phyloP scores from a whole-genome alignment of 2,888 invertebrate genomes.

The Ptychoptera contaminata region DNA sequence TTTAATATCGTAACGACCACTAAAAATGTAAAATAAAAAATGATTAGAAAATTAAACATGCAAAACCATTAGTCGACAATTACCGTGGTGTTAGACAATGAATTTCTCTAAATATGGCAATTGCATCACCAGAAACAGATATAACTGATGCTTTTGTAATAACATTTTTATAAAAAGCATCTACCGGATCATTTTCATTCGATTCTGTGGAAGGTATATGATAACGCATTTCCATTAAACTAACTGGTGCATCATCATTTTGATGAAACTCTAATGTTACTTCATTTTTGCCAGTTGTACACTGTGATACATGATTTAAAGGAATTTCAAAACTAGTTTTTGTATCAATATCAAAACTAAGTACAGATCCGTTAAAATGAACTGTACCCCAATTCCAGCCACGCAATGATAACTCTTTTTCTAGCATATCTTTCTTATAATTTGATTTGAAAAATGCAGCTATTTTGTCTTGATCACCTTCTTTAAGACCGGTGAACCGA shows the following conservation, averaged over 20 bases:
- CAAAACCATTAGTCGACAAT: too few species aligned
- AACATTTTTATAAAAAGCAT: slow-evolving; percentile 93
- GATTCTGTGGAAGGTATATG: slow-evolving; percentile 88
- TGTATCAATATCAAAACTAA: slow-evolving; percentile 70
- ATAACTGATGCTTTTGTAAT: slow-evolving; percentile 96
- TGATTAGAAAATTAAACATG: slow-evolving; percentile 1
- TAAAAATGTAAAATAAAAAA: slow-evolving; percentile 2
- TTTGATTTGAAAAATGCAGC: slow-evolving; percentile 72
- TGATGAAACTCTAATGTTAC: slow-evolving; percentile 97
- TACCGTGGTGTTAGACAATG: slow-evolving; percentile 96
- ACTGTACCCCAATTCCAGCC: slow-evolving; percentile 99
- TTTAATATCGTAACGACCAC: slow-evolving; percentile 76
- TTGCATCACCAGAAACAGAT: slow-evolving; percentile 93
- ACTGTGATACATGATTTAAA: slow-evolving; percentile 87
- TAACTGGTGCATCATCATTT: slow-evolving; percentile 96
- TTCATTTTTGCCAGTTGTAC: slow-evolving; percentile 93
- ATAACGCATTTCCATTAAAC: slow-evolving; percentile 93
- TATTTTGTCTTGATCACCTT: slow-evolving; percentile 83
- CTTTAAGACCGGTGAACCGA: slow-evolving; percentile 89
- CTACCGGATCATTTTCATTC: slow-evolving; percentile 80
- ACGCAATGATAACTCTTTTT: slow-evolving; percentile 83
- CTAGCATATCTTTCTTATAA: slow-evolving; percentile 74
- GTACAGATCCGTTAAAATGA: slow-evolving; percentile 74
- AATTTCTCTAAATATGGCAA: slow-evolving; percentile 91
- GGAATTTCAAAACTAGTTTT: slow-evolving; percentile 92